Evolutionary conservation across 1,140 invertebrate genomes (phyloP).

Genomic region (Neuroterus valhalla): DNA sequence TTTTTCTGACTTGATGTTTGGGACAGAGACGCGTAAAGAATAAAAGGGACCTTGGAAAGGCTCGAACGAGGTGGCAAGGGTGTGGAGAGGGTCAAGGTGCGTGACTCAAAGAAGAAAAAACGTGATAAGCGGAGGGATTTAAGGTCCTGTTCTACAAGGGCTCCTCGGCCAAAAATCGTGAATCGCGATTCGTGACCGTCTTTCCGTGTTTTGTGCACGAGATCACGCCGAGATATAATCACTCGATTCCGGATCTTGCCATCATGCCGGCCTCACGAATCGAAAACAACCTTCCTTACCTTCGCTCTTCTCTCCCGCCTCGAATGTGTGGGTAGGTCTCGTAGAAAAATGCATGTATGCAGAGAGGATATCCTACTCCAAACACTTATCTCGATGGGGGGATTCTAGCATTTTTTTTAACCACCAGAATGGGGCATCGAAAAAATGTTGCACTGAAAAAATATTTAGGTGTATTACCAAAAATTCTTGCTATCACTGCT

Average conservation of each 20-base stretch:
- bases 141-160: slow-evolving; percentile 46
- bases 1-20: neutral
- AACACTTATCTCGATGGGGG: neutral
- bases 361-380: neutral
- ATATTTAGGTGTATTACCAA: too few relatives aligned
- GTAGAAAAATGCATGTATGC: neutral
- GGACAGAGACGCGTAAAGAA: neutral
- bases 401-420: neutral
- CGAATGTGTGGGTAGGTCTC: neutral
- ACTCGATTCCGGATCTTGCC: slow-evolving; percentile 57
- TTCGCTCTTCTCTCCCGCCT: slow-evolving; percentile 3
- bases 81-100: slow-evolving; percentile 46
- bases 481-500: too few relatives aligned
- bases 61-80: slow-evolving; percentile 36
- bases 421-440: neutral
- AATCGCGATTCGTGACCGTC: slow-evolving; percentile 56
- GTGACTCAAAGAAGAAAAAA: slow-evolving; percentile 53
- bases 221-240: slow-evolving; percentile 55
- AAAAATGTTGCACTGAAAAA: too few relatives aligned
- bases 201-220: slow-evolving; percentile 56
- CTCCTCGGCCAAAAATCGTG: slow-evolving; percentile 52
- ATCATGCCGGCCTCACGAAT: slow-evolving; percentile 53
- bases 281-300: slow-evolving; percentile 44
- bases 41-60: slow-evolving; percentile 39
- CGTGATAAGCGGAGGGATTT: slow-evolving; percentile 53